These are phyloP conservation scores for Erpornis zantholeuca DNA, from an alignment of 2,113 vertebrate species.

Conservation along the genomic window DNA sequence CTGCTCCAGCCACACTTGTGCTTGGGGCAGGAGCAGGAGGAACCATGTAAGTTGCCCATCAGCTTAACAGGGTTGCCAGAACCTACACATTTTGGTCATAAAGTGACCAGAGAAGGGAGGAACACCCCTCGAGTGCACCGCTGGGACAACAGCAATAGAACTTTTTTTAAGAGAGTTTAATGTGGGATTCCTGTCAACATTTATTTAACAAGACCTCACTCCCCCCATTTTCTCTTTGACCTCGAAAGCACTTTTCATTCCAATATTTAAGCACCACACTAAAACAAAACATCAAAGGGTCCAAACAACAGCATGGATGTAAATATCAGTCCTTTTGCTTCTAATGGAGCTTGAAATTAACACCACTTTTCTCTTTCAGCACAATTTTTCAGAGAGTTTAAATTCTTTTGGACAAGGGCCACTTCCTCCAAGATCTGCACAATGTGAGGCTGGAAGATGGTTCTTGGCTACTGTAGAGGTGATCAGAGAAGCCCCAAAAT, in stretches of 20 bases:
- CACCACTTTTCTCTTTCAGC: not conserved
- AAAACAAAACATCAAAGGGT: not conserved
- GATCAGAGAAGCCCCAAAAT: not conserved
- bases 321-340: conserved; percentile 9
- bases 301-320: not conserved
- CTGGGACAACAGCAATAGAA: not conserved
- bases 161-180: not conserved
- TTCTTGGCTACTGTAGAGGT: not conserved
- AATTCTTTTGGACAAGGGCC: not conserved
- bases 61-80: not conserved
- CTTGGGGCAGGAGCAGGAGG: not conserved
- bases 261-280: not conserved
- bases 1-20: fast-evolving
- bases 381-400: not conserved
- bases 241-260: not conserved
- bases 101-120: not conserved
- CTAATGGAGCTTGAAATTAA: conserved; percentile 38
- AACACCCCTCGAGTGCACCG: not conserved
- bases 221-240: not conserved
- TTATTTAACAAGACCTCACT: not conserved
- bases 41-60: too few species aligned
- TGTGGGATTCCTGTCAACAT: not conserved
- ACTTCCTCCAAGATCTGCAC: not conserved
- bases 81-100: not conserved
- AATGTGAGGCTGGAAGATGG: not conserved